A percentile compares a stretch with the other conserved stretches of the same genome.
Evolutionary conservation across 2,797 vertebrate species (phyloP).

Genomic region (Urophycis tenuis): DNA sequence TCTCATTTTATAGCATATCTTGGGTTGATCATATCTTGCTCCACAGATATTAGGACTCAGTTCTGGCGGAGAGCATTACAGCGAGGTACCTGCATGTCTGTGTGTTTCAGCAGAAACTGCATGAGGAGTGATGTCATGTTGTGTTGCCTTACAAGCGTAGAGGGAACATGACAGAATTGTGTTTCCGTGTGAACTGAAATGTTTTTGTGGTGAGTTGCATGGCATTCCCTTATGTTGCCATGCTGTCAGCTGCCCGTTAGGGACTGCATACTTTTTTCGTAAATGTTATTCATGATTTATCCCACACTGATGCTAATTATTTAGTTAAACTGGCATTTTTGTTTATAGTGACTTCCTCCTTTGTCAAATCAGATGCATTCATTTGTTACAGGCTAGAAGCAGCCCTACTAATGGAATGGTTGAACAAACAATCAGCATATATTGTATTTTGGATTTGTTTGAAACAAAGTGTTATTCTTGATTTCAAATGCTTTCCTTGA

Average conservation of each 20-base stretch:
- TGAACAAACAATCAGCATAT: constrained; percentile 21
- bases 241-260: neutral
- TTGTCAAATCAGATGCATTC: constrained; percentile 42
- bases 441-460: constrained; percentile 1
- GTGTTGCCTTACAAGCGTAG: constrained; percentile 49
- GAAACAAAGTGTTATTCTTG: neutral
- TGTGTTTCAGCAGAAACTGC: constrained; percentile 46
- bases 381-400: constrained; percentile 57
- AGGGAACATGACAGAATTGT: constrained; percentile 48
- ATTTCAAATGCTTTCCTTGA: neutral
- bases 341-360: neutral
- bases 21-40: constrained; percentile 51
- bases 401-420: constrained; percentile 39
- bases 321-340: neutral
- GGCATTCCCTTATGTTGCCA: constrained; percentile 26
- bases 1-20: neutral
- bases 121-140: constrained; percentile 49
- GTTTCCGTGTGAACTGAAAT: constrained; percentile 44
- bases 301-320: neutral
- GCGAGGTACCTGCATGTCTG: constrained; percentile 73
- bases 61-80: constrained; percentile 75
- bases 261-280: neutral
- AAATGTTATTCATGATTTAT: neutral
- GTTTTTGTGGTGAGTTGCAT: constrained; percentile 46
- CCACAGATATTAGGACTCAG: constrained; percentile 74